These are phyloP conservation scores for Smutsia gigantea DNA, from an alignment of 2,797 vertebrate species.

Conservation along the genomic window DNA sequence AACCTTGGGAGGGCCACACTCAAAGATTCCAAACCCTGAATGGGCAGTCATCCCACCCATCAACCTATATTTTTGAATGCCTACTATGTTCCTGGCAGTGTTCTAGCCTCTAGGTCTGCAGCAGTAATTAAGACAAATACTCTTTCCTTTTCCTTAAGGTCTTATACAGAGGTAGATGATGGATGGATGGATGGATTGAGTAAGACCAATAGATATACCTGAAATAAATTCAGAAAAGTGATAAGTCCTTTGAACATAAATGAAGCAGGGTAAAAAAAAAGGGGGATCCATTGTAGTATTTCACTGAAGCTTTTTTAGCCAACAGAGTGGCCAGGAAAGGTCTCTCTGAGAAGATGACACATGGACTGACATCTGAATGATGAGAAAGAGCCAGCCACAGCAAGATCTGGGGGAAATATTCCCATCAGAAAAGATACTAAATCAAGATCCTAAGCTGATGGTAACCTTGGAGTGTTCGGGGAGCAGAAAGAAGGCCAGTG, in stretches of 20 bases:
- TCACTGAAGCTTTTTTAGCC: neutral
- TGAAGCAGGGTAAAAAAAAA: neutral
- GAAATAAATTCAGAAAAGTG: neutral
- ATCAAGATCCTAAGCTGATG: neutral
- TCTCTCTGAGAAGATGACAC: neutral
- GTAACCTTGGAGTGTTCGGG: neutral
- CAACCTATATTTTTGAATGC: neutral
- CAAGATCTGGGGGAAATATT: neutral
- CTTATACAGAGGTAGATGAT: neutral
- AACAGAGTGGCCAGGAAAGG: neutral
- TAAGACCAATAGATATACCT: neutral
- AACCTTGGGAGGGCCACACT: neutral
- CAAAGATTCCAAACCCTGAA: neutral
- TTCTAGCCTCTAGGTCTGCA: neutral
- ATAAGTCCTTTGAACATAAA: neutral
- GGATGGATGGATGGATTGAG: neutral
- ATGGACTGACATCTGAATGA: neutral
- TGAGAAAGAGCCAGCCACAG: neutral
- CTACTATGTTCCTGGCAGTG: neutral
- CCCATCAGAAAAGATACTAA: neutral
- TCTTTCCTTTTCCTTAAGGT: neutral
- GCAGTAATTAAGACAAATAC: neutral
- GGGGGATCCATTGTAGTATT: neutral
- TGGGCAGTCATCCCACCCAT: neutral
- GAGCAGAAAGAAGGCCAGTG: neutral